Base-by-base conservation (phyloP, 2,797 vertebrate genomes). In the Staurois parvus region DNA sequence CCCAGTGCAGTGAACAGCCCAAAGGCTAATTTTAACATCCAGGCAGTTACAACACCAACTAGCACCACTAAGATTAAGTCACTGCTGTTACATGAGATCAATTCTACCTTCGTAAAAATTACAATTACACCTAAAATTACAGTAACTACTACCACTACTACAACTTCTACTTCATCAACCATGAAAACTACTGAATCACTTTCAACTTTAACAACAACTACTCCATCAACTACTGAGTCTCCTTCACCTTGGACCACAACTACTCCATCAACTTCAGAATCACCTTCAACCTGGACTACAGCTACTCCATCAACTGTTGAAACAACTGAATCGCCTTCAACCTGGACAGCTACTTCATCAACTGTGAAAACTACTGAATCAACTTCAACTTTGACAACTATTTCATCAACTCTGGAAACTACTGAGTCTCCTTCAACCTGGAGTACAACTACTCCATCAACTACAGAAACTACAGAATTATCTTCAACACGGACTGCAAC, bases 1-100 rank as follows among this genome's bases (percentile, higher is more conserved):
- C 0, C 15, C 17, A 24, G 32, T 8, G 4, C 30, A 1, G 0
- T 0, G 0, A 77, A 62, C n/a, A 59, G 0, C 9, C 1, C 29
- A 29, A 77, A 3, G 2, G 45, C 67, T 21, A 24, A 0, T 8
- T 12, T 84, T 62, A 72, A 77, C 21, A 21, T 84, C 8, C 4
- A n/a, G 3, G 62, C 59, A 4, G 26, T 26, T 42, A 9, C 30
- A 3, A 76, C 66, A 59, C 0, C 1, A 9, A 68, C 9, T 3
- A 76, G 1, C 1, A 45, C 7, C 37, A 37, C 19, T 59, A 10
- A n/a, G 29, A 19, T 75, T 42, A 12, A 13, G 4, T 66, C 56
- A 42, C 8, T 82, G 8, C 24, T 5, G 17, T 81, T 59, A 62
- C 4, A 15, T 24, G 56, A 76, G 15, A 37, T 52, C 1, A 34